A percentile compares a stretch with the other conserved stretches of the same genome.
phyloP scores from a whole-genome alignment of 2,888 invertebrate species.

The Polylopha cassiicola region DNA sequence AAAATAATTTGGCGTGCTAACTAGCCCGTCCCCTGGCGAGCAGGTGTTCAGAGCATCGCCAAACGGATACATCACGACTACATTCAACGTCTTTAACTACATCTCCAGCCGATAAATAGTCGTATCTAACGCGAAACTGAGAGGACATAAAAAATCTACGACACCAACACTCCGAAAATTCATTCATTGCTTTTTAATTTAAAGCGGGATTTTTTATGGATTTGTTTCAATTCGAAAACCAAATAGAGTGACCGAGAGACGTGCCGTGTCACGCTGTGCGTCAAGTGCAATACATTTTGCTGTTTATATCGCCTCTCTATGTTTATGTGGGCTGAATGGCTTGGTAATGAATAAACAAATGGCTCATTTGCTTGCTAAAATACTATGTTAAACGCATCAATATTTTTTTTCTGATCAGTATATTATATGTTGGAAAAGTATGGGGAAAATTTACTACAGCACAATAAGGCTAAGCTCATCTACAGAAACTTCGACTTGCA shows the following conservation, averaged over 20 bases:
- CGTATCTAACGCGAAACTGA: slow-evolving; percentile 45
- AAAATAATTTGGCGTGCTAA: slow-evolving; percentile 60
- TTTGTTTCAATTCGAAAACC: slow-evolving; percentile 42
- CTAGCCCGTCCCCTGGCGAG: slow-evolving; percentile 46
- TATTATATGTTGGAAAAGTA: too few relatives aligned
- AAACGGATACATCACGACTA: slow-evolving; percentile 21
- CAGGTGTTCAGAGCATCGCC: slow-evolving; percentile 38
- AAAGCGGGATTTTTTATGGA: slow-evolving; percentile 45
- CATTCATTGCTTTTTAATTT: slow-evolving; percentile 51
- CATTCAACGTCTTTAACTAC: slow-evolving; percentile 12
- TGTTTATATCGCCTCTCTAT: slow-evolving; percentile 39
- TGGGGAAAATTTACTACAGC: too few relatives aligned
- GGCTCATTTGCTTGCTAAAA: slow-evolving; percentile 30
- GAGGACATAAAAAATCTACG: slow-evolving; percentile 34
- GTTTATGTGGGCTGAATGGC: slow-evolving; percentile 40
- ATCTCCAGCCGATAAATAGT: slow-evolving; percentile 35
- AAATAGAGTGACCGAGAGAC: slow-evolving; percentile 35
- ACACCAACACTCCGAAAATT: slow-evolving; percentile 35
- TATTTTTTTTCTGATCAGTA: too few relatives aligned
- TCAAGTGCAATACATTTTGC: slow-evolving; percentile 36
- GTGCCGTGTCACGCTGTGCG: slow-evolving; percentile 41
- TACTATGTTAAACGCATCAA: slow-evolving; percentile 21
- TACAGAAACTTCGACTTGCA: too few relatives aligned
- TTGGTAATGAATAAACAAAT: slow-evolving; percentile 32
- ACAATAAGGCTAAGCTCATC: too few relatives aligned